phyloP scores from a whole-genome alignment of 1,140 invertebrate species.

The Drosophila yakuba region DNA sequence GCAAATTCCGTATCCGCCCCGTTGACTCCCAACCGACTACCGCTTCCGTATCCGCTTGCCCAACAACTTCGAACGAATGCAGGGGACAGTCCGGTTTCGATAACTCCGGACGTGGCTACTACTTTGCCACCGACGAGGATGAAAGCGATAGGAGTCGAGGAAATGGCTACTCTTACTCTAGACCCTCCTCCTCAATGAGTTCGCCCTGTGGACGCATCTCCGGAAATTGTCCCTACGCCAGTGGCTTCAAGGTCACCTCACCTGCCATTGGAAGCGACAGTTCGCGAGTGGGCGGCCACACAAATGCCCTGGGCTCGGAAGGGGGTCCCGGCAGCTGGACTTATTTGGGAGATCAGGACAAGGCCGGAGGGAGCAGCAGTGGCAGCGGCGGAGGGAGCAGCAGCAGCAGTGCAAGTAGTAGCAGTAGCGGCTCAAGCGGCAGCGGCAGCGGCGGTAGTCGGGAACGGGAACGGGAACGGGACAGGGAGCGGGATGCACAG shows the following conservation, averaged over 20 bases:
- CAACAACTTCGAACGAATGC: not conserved
- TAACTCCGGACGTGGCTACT: constrained; percentile 85
- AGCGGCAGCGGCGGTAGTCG: constrained; percentile 36
- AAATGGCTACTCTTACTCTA: constrained; percentile 34
- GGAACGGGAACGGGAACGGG: constrained; percentile 45
- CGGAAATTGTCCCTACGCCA: constrained; percentile 66
- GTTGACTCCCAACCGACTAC: constrained; percentile 26
- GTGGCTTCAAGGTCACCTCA: constrained; percentile 65
- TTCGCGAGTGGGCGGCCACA: constrained; percentile 60
- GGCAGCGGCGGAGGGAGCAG: constrained; percentile 8
- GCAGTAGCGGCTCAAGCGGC: constrained; percentile 27
- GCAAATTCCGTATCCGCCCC: constrained; percentile 29
- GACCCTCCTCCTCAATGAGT: constrained; percentile 24
- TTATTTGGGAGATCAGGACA: constrained; percentile 76
- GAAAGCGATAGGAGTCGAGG: constrained; percentile 57
- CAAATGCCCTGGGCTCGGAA: constrained; percentile 51
- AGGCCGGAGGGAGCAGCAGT: constrained; percentile 18
- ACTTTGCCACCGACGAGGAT: constrained; percentile 78
- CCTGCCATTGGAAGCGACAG: constrained; percentile 68
- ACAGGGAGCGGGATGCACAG: constrained; percentile 69
- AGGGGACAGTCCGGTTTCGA: constrained; percentile 84
- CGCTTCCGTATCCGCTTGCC: constrained; percentile 41
- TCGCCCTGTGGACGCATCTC: constrained; percentile 66
- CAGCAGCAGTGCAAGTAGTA: constrained; percentile 7
- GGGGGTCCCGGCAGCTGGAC: constrained; percentile 63